Evolutionary conservation across 2,113 vertebrate species (phyloP), one percentile per base, ranked within the genome.

Genomic region (Puma concolor): DNA sequence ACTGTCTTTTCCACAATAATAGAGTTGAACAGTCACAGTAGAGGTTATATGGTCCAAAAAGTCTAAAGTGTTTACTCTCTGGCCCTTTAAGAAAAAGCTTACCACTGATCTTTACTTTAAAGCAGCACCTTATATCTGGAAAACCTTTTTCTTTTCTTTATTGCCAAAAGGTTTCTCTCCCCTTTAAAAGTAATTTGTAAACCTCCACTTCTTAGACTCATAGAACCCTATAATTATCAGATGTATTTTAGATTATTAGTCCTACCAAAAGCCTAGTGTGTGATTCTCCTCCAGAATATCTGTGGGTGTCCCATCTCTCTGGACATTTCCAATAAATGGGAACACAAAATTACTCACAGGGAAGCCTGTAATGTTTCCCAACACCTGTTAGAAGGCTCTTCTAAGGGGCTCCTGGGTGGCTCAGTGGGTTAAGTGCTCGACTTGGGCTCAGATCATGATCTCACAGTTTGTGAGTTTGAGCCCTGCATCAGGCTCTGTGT

Each of bases 151-250:
- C 13, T 82, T 94, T 69, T n/a, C 29, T 91, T 84, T 63, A 84
- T 44, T 82, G 44, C 15, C n/a, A 64, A 88, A 74, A 94, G 23
- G 13, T 77, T 27, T 64, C 38, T 8, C 21, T 3, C 15, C 88
- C 44, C 57, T 89, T 91, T 88, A 77, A 82, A 93, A 72, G 44
- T 83, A 72, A 79, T 66, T 86, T 50, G 66, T 60, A 82, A 79
- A 84, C 25, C 23, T 31, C 13, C 17, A 76, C 4, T 15, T 79
- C 44, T 91, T 80, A 86, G 50, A 48, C 27, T 93, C 60, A 60
- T 2, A 63, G 80, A 94, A 38, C 19, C 23, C 16, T 72, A 54
- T 19, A 52, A 66, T 63, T 38, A 82, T 48, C 72, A 95, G 71
- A 48, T 5, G 0, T 87, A 50, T 67, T 87, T 97, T 67, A 84